A percentile compares a stretch with the other conserved stretches of the same genome.
Evolutionary conservation across 1,140 invertebrate species (phyloP).

Genomic region (Scaptodrosophila lebanonensis): DNA sequence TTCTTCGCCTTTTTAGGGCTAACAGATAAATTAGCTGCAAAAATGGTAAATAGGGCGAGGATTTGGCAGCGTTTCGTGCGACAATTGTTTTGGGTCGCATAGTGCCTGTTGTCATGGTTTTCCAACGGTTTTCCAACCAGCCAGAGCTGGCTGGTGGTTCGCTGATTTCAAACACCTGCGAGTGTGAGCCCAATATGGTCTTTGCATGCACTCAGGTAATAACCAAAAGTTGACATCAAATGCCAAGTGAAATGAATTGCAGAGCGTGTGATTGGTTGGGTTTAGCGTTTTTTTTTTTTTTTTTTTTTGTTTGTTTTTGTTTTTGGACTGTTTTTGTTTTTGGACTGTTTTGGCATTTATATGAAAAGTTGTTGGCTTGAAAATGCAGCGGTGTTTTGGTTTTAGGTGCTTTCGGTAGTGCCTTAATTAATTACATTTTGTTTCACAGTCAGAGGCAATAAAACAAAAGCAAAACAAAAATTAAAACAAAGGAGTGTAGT

Average conservation of each 20-base stretch:
- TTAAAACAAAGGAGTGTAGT: slow-evolving; percentile 33
- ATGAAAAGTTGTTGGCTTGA: slow-evolving; percentile 7
- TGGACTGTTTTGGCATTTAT: not conserved
- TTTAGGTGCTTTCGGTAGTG: slow-evolving; percentile 14
- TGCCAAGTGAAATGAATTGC: slow-evolving; percentile 3
- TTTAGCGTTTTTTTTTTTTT: no score
- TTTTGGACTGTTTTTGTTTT: no score
- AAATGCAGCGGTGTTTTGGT: slow-evolving; percentile 6
- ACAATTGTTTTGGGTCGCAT: no score
- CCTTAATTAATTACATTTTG: slow-evolving; percentile 61
- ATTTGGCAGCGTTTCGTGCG: no score
- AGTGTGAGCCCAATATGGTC: no score
- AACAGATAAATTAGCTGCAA: no score
- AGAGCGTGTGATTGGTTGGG: not conserved
- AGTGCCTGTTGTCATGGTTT: slow-evolving; percentile 10
- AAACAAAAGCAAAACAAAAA: not conserved
- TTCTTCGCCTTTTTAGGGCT: no score
- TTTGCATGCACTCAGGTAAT: slow-evolving; percentile 2
- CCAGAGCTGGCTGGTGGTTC: no score
- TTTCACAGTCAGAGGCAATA: slow-evolving; percentile 15
- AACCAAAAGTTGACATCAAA: slow-evolving; percentile 10
- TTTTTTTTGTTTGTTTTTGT: no score
- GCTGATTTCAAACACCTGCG: no score
- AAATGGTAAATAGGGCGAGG: no score
- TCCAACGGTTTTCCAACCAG: no score